Conservation (phyloP, 2,888 invertebrate species). For the Drosophila mimica region DNA sequence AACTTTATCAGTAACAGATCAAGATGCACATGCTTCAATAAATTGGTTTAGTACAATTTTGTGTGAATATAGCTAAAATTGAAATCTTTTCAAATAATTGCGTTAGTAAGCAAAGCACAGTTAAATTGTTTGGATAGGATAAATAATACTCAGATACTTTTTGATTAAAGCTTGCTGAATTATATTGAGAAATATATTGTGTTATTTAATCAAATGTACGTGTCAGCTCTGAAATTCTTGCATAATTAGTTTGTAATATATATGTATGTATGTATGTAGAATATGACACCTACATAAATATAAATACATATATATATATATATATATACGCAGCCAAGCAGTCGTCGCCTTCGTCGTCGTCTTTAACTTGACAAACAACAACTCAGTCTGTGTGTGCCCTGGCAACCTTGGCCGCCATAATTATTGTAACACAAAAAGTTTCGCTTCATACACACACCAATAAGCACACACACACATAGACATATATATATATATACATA, state of each 20-base stretch:
- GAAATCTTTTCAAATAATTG: neutral
- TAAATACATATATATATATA: neutral
- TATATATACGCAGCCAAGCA: neutral
- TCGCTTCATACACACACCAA: constrained; percentile 66
- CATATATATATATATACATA: constrained; percentile 2
- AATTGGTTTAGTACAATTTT: neutral
- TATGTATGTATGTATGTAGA: neutral
- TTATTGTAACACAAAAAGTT: constrained; percentile 80
- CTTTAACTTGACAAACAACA: constrained; percentile 50
- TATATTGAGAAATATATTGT: neutral
- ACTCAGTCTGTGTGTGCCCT: constrained; percentile 42
- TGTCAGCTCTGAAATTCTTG: neutral
- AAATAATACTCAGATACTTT: neutral
- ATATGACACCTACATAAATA: constrained; percentile 42
- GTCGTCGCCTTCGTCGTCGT: constrained; percentile 28
- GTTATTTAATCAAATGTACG: neutral
- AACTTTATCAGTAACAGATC: neutral
- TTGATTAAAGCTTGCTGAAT: neutral
- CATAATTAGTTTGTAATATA: neutral
- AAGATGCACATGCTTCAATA: neutral
- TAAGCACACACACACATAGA: constrained; percentile 32
- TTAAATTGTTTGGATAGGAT: neutral
- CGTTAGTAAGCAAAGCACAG: neutral
- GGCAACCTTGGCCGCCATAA: constrained; percentile 76
- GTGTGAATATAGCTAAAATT: neutral